phyloP scores from a whole-genome alignment of 1,140 invertebrate species.

The Papilio polytes region DNA sequence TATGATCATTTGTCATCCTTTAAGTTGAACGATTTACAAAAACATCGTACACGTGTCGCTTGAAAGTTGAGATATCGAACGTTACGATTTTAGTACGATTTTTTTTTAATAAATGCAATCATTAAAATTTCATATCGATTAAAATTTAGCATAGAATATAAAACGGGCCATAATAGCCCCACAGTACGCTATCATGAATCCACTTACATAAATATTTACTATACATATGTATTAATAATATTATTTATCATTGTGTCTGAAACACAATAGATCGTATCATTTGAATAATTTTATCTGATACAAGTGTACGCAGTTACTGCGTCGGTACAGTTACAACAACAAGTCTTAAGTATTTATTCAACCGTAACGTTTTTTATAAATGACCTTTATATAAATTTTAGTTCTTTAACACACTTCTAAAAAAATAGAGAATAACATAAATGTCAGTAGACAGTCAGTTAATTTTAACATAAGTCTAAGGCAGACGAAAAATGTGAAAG shows the following conservation, averaged over 20 bases:
- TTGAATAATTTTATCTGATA: constrained; percentile 82
- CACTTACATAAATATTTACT: constrained; percentile 77
- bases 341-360: constrained; percentile 38
- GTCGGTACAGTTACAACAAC: constrained; percentile 52
- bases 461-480: too few relatives aligned
- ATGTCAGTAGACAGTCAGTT: too few relatives aligned
- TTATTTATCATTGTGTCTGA: constrained; percentile 81
- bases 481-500: too few relatives aligned
- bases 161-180: constrained; percentile 41
- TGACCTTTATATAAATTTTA: background rate
- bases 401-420: background rate
- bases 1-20: constrained; percentile 26
- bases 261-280: constrained; percentile 82
- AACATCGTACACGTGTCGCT: background rate
- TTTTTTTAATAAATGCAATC: constrained; percentile 8
- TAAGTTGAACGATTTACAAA: constrained; percentile 1
- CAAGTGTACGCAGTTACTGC: constrained; percentile 68
- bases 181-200: constrained; percentile 57
- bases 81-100: background rate
- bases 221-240: constrained; percentile 79
- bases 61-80: background rate
- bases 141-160: constrained; percentile 29
- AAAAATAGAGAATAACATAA: background rate
- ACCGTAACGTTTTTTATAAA: background rate
- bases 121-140: constrained; percentile 26